A percentile compares a stretch with the other conserved stretches of the same genome.
Conservation (phyloP, 2,797 vertebrate genomes). For the Coregonus sp. region DNA sequence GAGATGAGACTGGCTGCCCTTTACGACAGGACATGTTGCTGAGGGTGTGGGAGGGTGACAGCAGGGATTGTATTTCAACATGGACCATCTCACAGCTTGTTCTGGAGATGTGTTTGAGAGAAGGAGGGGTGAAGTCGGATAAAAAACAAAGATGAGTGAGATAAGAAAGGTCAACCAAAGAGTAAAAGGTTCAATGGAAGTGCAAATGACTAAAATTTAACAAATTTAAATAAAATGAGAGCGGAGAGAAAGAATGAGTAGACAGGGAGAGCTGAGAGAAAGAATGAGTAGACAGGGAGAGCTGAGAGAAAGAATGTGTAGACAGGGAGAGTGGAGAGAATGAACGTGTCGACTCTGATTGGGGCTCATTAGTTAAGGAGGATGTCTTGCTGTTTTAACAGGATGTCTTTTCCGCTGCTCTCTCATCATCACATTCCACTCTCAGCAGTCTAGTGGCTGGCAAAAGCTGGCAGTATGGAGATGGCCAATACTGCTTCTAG, state of each 20-base stretch:
- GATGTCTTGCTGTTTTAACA: slow-evolving; percentile 40
- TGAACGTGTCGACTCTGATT: not conserved
- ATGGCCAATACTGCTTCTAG: slow-evolving; percentile 24
- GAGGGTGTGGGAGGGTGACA: slow-evolving; percentile 8
- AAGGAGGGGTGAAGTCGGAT: not conserved
- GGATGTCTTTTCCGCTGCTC: slow-evolving; percentile 24
- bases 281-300: not conserved
- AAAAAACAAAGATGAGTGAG: slow-evolving; percentile 12
- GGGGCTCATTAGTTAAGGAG: slow-evolving; percentile 35
- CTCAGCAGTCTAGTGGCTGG: slow-evolving; percentile 38
- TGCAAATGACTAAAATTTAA: not conserved
- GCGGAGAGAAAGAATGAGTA: too few species aligned
- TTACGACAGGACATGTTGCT: slow-evolving; percentile 24
- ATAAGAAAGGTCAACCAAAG: slow-evolving; percentile 30
- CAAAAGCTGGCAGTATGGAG: slow-evolving; percentile 42
- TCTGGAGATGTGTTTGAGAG: slow-evolving; percentile 13
- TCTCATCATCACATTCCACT: slow-evolving; percentile 15
- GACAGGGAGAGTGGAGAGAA: not conserved
- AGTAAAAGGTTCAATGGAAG: slow-evolving; percentile 1
- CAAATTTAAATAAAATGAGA: too few species aligned
- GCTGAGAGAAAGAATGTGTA: not conserved
- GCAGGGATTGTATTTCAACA: slow-evolving; percentile 46
- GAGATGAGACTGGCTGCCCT: slow-evolving; percentile 23
- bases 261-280: not conserved
- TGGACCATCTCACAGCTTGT: slow-evolving; percentile 17